These are phyloP conservation scores for Limnephilus marmoratus DNA, from an alignment of 2,888 invertebrate genomes.

Conservation along the genomic window DNA sequence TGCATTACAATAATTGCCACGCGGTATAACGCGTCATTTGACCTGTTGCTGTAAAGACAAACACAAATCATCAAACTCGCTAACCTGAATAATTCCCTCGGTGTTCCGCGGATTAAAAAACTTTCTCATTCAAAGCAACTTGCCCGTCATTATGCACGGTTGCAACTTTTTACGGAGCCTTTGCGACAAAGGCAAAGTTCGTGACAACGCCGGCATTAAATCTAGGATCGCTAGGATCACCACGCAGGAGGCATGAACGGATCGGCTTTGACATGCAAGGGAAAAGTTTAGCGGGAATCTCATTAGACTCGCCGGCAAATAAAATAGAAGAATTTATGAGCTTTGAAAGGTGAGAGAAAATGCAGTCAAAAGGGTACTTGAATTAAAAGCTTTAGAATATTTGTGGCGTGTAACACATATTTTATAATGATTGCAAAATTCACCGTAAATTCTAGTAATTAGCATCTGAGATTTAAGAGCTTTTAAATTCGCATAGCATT, in stretches of 20 bases:
- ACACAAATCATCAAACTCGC: not conserved
- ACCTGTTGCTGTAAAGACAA: not conserved
- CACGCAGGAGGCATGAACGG: not conserved
- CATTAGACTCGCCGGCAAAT: not conserved
- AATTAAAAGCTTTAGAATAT: not conserved
- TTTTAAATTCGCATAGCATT: too few relatives aligned
- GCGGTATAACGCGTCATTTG: too few relatives aligned
- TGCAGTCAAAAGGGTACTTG: not conserved
- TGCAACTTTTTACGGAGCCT: not conserved
- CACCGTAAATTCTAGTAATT: too few relatives aligned
- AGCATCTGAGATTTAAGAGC: not conserved
- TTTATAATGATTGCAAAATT: not conserved
- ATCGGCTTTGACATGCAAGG: not conserved
- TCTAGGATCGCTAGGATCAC: not conserved
- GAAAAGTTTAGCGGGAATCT: not conserved
- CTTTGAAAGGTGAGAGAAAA: not conserved
- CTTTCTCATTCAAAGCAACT: not conserved
- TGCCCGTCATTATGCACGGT: not conserved
- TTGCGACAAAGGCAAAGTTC: slow-evolving; percentile 25
- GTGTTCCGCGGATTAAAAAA: not conserved
- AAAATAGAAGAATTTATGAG: not conserved
- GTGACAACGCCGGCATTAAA: not conserved
- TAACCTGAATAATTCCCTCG: not conserved
- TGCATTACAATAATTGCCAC: too few relatives aligned
- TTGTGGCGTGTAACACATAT: not conserved